Conservation (phyloP, 2,113 vertebrate species). For the Phocoena phocoena region DNA sequence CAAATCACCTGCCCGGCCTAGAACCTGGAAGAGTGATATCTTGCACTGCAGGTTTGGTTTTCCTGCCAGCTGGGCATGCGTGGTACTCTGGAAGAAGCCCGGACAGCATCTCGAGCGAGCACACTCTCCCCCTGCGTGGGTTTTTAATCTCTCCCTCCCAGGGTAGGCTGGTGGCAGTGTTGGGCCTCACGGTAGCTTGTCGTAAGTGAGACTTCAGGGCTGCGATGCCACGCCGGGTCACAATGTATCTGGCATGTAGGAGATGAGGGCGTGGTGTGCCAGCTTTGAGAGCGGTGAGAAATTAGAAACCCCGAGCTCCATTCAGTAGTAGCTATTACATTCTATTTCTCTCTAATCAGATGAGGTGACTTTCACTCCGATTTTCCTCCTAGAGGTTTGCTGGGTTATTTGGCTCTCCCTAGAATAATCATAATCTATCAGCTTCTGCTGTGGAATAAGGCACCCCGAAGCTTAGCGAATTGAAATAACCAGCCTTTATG, state of each 20-base stretch:
- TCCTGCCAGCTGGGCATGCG: not conserved
- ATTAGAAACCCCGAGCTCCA: not conserved
- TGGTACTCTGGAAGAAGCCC: not conserved
- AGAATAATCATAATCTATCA: not conserved
- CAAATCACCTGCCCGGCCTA: not conserved
- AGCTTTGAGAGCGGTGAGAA: not conserved
- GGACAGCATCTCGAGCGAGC: not conserved
- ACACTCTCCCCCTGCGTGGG: not conserved
- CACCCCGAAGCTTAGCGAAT: not conserved
- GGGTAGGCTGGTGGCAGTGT: not conserved
- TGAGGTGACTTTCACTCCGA: not conserved
- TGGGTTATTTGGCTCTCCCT: conserved; percentile 54
- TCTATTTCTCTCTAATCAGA: conserved; percentile 34
- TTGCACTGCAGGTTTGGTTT: not conserved
- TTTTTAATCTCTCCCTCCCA: conserved; percentile 59
- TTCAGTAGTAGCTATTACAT: not conserved
- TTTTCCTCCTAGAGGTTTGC: conserved; percentile 65
- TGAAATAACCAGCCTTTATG: not conserved
- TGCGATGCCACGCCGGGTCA: not conserved
- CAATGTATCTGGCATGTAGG: conserved; percentile 45
- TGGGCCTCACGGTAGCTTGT: not conserved
- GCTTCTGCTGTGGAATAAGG: not conserved
- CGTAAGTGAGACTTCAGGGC: conserved; percentile 31
- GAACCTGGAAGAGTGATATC: conserved; percentile 38
- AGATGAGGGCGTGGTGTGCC: conserved; percentile 26